Evolutionary conservation across 2,888 invertebrate species (phyloP).

Genomic region (Lepidochitona cinerea): DNA sequence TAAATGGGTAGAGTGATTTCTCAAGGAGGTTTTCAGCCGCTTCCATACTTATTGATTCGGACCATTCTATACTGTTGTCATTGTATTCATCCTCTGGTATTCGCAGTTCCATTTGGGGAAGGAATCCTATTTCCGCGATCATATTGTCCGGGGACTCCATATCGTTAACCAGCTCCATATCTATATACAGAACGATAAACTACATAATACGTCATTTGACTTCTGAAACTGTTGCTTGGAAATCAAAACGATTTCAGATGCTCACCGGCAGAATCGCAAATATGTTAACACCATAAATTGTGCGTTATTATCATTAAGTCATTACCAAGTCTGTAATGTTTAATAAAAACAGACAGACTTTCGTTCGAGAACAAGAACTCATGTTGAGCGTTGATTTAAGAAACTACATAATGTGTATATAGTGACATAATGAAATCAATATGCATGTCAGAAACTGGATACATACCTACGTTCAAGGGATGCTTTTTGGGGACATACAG

Average conservation of each 20-base stretch:
- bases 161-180: constrained; percentile 55
- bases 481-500: constrained; percentile 36
- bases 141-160: constrained; percentile 36
- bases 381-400: no score
- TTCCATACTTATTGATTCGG: constrained; percentile 30
- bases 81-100: constrained; percentile 26
- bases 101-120: constrained; percentile 46
- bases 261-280: no score
- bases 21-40: constrained; percentile 36
- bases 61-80: constrained; percentile 31
- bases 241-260: no score
- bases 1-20: constrained; percentile 49
- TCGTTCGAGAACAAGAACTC: no score
- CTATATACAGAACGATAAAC: no score
- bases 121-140: constrained; percentile 56
- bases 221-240: no score
- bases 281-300: no score
- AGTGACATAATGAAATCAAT: neutral
- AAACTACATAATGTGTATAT: neutral
- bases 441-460: neutral
- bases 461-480: constrained; percentile 40
- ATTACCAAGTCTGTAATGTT: no score
- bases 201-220: no score
- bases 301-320: no score
- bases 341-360: no score